Evolutionary conservation across 1,140 invertebrate species (phyloP), one percentile per base, ranked within the genome.

Genomic region (Lethocerus indicus): DNA sequence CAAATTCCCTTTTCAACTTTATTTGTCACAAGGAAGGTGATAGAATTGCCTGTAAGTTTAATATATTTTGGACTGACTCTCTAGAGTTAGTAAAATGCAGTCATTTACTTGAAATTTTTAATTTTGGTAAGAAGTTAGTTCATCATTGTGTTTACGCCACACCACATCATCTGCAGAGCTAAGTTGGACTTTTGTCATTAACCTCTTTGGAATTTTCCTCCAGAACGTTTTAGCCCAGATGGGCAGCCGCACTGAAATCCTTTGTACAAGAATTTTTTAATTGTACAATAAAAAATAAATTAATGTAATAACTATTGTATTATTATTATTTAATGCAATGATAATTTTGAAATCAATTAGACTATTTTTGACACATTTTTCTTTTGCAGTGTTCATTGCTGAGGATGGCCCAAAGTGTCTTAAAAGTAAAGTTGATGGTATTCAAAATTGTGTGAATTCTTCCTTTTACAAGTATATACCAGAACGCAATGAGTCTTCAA

Each of bases 21-120:
- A 66, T 78, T 18, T 87, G 84, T 58, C 74, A 67, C 44, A 83
- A 81, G 53, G 81, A 84, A 54, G 84, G 84, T 4, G 82, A 87
- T 61, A 73, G 81, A 54, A 79, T 87, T 57, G 83, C 83, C 2
- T 67, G 81, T 83, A 64, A 71, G 76, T 74, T 36, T 41, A 7
- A 13, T 41, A 14, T 23, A 45, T 16, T 20, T 3, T 12, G 13
- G 13, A 47, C n/a, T 37, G 9, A 12, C 29, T 32, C 9, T 32
- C 16, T 32, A 32, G 29, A 32, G 14, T 49, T 43, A n/a, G 47
- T 32, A 32, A 32, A 9, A 32, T 9, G 9, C 9, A 9, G 9
- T 32, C 29, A 9, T 32, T 9, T 16, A 32, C 16, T 32, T 32
- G 9, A 12, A 12, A 12, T 32, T 32, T 32, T 32, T 12, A 12